Evolutionary conservation across 2,888 invertebrate genomes (phyloP).

Genomic region (Leptopilina drosophilae): DNA sequence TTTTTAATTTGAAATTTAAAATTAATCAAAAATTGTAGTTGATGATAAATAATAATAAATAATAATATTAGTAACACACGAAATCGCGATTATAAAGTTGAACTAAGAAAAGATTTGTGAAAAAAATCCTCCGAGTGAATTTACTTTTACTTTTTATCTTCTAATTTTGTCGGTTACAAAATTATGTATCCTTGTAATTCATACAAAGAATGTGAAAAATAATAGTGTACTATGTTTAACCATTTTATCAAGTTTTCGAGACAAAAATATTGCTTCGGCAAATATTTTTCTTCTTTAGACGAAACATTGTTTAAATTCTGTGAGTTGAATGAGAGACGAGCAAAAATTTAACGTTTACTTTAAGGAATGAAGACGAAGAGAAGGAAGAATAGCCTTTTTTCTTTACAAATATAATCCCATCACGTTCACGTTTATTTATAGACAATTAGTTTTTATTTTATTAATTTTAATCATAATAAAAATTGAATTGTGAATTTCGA

Average conservation of each 20-base stretch:
- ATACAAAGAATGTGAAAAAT: constrained; percentile 9
- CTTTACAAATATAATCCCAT: not conserved
- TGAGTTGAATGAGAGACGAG: not conserved
- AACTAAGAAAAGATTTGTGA: not conserved
- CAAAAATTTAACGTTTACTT: not conserved
- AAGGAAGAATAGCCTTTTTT: not conserved
- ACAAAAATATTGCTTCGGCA: not conserved
- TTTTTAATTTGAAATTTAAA: no score
- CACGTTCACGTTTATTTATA: no score
- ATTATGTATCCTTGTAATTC: not conserved
- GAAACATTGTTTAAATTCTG: constrained; percentile 2
- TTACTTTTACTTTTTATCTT: no score
- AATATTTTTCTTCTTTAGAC: constrained; percentile 8
- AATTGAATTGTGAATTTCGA: no score
- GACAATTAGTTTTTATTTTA: no score
- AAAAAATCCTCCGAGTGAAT: no score
- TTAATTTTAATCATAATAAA: no score
- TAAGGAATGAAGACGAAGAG: not conserved
- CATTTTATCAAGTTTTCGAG: not conserved
- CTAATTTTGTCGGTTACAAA: not conserved
- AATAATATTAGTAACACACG: no score
- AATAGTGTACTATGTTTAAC: not conserved
- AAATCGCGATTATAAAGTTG: no score
- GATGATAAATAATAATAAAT: no score
- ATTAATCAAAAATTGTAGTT: no score